A percentile compares a stretch with the other conserved stretches of the same genome.
Evolutionary conservation across 2,797 vertebrate species (phyloP).

Genomic region (Oophaga sylvatica): DNA sequence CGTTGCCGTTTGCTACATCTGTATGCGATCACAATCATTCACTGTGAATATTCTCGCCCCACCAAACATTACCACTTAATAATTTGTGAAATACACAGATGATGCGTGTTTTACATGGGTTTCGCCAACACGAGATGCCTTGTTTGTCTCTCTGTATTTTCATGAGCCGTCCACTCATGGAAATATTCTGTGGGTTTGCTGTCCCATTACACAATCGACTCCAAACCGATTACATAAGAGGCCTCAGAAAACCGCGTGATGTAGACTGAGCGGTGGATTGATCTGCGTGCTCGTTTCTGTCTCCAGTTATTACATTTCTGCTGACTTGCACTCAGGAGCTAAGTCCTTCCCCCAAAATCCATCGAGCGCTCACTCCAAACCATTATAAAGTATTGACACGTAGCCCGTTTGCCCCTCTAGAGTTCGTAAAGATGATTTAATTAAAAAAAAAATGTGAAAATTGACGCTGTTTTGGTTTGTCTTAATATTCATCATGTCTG

Average conservation of each 20-base stretch:
- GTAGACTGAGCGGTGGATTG: neutral
- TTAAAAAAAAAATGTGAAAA: neutral
- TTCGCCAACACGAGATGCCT: constrained; percentile 1
- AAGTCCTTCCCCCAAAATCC: neutral
- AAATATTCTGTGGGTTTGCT: neutral
- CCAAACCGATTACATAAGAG: neutral
- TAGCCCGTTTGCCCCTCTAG: neutral
- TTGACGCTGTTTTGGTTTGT: neutral
- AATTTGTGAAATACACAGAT: neutral
- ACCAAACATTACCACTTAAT: neutral
- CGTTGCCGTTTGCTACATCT: too few species aligned
- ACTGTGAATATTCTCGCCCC: constrained; percentile 5
- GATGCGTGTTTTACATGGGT: neutral
- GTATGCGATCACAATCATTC: neutral
- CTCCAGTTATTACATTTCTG: neutral
- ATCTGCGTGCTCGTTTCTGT: neutral
- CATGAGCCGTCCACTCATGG: neutral
- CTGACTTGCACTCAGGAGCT: neutral
- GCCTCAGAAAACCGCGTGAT: neutral
- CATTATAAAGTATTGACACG: neutral
- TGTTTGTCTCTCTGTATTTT: neutral
- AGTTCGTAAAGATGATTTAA: constrained; percentile 12
- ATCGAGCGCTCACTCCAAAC: neutral
- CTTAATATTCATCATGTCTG: neutral
- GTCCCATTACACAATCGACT: neutral